Conservation (phyloP, 2,888 invertebrate species). For the Fabriciana adippe region DNA sequence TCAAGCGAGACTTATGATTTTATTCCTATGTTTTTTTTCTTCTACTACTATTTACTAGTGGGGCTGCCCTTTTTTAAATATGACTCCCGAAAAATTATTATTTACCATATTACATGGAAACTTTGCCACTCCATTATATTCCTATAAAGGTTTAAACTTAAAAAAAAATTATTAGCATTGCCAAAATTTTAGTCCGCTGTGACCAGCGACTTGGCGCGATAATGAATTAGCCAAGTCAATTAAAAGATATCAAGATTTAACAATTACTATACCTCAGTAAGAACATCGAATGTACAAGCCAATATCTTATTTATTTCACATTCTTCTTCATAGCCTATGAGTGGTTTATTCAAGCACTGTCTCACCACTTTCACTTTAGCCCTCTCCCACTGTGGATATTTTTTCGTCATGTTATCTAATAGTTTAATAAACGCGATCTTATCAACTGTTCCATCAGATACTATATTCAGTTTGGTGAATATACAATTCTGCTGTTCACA, state of each 20-base stretch:
- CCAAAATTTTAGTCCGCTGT: too few species aligned
- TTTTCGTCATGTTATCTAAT: constrained; percentile 59
- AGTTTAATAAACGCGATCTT: constrained; percentile 57
- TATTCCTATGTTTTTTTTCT: too few species aligned
- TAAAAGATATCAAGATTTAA: background rate
- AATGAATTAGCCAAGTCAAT: too few species aligned
- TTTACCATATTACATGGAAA: too few species aligned
- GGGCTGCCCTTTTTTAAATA: too few species aligned
- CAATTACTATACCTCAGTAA: constrained; percentile 61
- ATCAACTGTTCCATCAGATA: constrained; percentile 54
- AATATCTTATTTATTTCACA: constrained; percentile 68
- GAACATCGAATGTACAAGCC: constrained; percentile 66
- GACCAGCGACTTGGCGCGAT: too few species aligned
- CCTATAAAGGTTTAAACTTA: too few species aligned
- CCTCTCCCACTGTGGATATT: constrained; percentile 57
- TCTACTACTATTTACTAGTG: too few species aligned
- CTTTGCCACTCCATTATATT: too few species aligned
- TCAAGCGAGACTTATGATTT: too few species aligned
- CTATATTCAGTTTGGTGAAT: constrained; percentile 59
- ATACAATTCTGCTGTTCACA: constrained; percentile 66
- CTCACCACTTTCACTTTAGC: constrained; percentile 64
- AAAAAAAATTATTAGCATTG: too few species aligned
- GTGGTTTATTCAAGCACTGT: constrained; percentile 57
- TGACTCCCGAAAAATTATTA: too few species aligned
- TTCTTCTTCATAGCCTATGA: constrained; percentile 50